These are phyloP conservation scores for Zonotrichia albicollis DNA, from an alignment of 2,797 vertebrate species.

Conservation along the genomic window DNA sequence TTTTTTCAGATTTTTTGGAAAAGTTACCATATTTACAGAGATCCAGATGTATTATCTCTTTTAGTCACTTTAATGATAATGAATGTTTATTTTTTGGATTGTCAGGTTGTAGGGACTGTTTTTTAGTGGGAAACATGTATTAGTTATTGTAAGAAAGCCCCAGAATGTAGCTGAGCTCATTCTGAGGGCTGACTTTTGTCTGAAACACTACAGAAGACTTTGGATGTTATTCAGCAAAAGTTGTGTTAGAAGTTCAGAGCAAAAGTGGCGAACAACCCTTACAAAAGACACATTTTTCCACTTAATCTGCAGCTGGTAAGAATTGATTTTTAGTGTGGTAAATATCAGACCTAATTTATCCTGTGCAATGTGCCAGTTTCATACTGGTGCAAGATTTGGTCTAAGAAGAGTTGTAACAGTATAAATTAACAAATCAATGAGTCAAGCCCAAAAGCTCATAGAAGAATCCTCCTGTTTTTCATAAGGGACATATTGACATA, in stretches of 20 bases:
- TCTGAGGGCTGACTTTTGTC: not conserved
- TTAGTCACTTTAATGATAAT: not conserved
- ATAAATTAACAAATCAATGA: not conserved
- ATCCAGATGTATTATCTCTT: not conserved
- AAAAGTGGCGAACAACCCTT: not conserved
- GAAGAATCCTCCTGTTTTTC: not conserved
- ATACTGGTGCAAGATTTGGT: not conserved
- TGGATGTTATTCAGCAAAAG: not conserved
- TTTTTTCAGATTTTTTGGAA: not conserved
- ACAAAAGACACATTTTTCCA: not conserved
- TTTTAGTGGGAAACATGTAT: not conserved
- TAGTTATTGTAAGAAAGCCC: not conserved
- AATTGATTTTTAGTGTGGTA: not conserved
- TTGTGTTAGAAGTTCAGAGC: not conserved
- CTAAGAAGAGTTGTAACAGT: not conserved
- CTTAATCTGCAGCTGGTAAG: not conserved
- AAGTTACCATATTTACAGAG: not conserved
- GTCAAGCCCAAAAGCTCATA: not conserved
- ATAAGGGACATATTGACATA: not conserved
- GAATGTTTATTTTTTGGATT: not conserved
- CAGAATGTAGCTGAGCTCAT: not conserved
- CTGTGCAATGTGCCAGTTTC: not conserved
- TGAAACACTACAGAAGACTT: not conserved
- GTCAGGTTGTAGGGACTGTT: not conserved
- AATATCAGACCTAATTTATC: not conserved